phyloP scores from a whole-genome alignment of 2,113 vertebrate genomes.

The Pimephales promelas region DNA sequence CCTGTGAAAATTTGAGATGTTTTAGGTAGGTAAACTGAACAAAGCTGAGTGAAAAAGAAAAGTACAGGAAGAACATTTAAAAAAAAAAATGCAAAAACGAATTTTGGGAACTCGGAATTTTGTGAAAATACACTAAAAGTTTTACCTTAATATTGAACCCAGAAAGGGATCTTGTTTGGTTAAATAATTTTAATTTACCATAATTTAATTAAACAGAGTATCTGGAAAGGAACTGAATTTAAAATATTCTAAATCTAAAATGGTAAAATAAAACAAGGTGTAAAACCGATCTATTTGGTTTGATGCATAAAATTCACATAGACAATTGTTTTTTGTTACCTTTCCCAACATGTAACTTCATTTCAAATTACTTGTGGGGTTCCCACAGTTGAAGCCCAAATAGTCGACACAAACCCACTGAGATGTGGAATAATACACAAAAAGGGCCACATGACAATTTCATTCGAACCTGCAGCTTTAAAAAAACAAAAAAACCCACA shows the following conservation, averaged over 20 bases:
- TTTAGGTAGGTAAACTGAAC: not conserved
- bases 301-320: not conserved
- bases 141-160: not conserved
- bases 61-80: not conserved
- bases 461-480: conserved; percentile 4
- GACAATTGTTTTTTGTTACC: not conserved
- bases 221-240: not conserved
- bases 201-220: not conserved
- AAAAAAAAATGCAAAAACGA: not conserved
- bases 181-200: not conserved
- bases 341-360: not conserved
- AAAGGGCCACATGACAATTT: not conserved
- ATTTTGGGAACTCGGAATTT: not conserved
- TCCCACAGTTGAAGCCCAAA: not conserved
- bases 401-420: not conserved
- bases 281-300: not conserved
- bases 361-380: not conserved
- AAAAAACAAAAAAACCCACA: not conserved
- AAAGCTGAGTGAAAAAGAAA: not conserved
- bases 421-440: not conserved
- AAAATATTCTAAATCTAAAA: not conserved
- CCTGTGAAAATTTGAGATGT: not conserved
- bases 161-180: not conserved
- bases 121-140: not conserved
- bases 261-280: not conserved